phyloP scores from a whole-genome alignment of 2,888 invertebrate species.

The Tuta absoluta region DNA sequence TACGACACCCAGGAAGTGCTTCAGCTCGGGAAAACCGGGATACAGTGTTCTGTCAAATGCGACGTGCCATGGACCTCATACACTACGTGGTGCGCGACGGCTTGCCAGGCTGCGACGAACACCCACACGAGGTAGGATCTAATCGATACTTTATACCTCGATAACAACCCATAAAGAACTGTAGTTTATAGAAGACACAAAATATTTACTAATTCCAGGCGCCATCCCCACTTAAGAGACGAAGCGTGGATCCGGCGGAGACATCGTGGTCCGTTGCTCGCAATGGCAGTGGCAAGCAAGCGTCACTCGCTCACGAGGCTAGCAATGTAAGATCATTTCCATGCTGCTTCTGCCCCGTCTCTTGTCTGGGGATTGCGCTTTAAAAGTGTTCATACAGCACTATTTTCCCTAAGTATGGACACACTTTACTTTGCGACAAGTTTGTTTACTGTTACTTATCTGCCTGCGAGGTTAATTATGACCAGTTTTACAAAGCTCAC shows the following conservation, averaged over 20 bases:
- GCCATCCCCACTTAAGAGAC: constrained; percentile 19
- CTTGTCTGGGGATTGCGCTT: constrained; percentile 18
- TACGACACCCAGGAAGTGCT: constrained; percentile 96
- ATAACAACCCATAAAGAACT: background rate
- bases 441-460: background rate
- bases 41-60: constrained; percentile 98
- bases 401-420: constrained; percentile 3
- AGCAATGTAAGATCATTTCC: constrained; percentile 13
- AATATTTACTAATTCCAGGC: constrained; percentile 17
- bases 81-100: constrained; percentile 99
- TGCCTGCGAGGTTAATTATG: background rate
- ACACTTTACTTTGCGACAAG: constrained; percentile 4
- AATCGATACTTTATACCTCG: too few species aligned
- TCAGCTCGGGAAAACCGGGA: constrained; percentile 97
- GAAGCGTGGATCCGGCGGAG: constrained; percentile 17
- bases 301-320: constrained; percentile 9
- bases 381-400: background rate
- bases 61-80: constrained; percentile 97
- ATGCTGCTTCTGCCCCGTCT: constrained; percentile 15
- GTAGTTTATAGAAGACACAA: constrained; percentile 15
- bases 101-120: constrained; percentile 84
- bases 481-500: background rate
- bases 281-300: constrained; percentile 16
- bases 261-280: constrained; percentile 17
- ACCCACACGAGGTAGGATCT: constrained; percentile 66